phyloP scores from a whole-genome alignment of 2,888 invertebrate species.

The Tetheella fluctuosa region DNA sequence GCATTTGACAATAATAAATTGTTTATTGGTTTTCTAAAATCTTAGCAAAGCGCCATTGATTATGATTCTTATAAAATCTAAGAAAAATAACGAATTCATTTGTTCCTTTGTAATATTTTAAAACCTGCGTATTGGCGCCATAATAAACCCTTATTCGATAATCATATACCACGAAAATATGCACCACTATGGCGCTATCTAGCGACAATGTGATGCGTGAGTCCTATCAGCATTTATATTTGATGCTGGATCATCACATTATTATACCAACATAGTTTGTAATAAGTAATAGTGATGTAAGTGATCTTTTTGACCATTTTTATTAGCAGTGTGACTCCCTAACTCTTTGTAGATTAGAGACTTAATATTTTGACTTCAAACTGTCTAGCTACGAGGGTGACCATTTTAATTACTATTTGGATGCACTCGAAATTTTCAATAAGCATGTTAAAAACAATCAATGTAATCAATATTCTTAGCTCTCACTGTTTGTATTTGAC shows the following conservation, averaged over 20 bases:
- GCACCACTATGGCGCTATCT: neutral
- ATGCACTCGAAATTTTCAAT: too few species aligned
- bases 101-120: neutral
- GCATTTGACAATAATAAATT: slow-evolving; percentile 17
- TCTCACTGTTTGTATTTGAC: neutral
- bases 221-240: slow-evolving; percentile 8
- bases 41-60: neutral
- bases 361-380: slow-evolving; percentile 9
- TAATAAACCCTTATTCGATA: neutral
- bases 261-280: slow-evolving; percentile 2
- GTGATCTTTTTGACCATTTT: slow-evolving; percentile 3
- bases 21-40: neutral
- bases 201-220: neutral
- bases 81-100: neutral
- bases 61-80: neutral
- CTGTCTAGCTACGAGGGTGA: neutral
- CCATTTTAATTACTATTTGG: neutral
- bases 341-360: neutral
- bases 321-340: slow-evolving; percentile 3
- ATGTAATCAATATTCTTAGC: too few species aligned
- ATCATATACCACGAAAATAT: neutral
- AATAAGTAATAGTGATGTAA: slow-evolving; percentile 6
- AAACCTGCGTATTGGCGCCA: neutral
- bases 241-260: slow-evolving; percentile 3
- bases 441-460: too few species aligned